Evolutionary conservation across 2,888 invertebrate species (phyloP), one percentile per base, ranked within the genome.

Genomic region (Timandra comae): DNA sequence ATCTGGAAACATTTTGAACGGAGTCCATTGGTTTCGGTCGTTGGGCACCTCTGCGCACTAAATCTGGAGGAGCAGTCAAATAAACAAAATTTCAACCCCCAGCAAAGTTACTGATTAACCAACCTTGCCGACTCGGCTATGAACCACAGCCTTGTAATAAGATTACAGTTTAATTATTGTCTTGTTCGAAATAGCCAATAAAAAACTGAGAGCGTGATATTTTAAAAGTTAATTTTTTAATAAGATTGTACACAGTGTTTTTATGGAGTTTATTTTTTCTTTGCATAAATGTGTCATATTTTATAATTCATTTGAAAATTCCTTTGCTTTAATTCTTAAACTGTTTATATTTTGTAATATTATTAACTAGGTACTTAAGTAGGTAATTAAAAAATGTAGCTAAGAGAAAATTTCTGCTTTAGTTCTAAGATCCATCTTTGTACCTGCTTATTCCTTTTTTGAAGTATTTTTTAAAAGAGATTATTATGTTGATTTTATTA

Each of bases 21-120:
- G 12, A 28, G 23, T 38, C 52, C 48, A 42, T 37, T 43, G 43
- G 52, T 45, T 47, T 37, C 59, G 56, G 49, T 60, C 52, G 62
- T 58, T 62, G 57, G 50, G 46, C 51, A 49, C 48, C 43, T 41
- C 51, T 45, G 37, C 49, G 33, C 47, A 55, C 51, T 66, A 66
- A 65, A 67, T 66, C 56, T 55, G 50, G 34, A 38, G 40, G 47
- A 48, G 52, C 58, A 57, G 45, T 55, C 56, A 55, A 65, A 66
- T 67, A 65, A 68, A 67, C 63, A 62, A 64, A 61, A 61, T 53
- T 45, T 49, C 53, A 51, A 59, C 55, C 50, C 55, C 43, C 46
- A 47, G 36, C 31, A 38, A 43, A 42, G 30, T 38, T 28, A 11
- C 56, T 62, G 64, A 69, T 68, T 66, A 64, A 68, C 59, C 55